Evolutionary conservation across 1,140 invertebrate species (phyloP).

Genomic region (Oreohelix idahoensis): DNA sequence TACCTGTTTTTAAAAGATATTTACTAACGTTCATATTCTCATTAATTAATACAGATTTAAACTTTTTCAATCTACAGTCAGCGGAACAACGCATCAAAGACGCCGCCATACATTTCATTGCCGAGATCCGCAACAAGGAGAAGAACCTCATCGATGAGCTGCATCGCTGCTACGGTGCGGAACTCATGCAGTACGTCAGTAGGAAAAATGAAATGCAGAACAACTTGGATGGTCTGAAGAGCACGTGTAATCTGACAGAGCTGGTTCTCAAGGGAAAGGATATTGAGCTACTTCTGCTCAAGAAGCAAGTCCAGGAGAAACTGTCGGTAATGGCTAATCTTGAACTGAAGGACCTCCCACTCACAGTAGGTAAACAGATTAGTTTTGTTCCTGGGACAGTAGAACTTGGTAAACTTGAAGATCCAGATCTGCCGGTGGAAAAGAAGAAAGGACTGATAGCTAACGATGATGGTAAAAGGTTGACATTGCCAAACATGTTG

Average conservation of each 20-base stretch:
- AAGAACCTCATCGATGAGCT: slow-evolving; percentile 72
- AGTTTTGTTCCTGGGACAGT: slow-evolving; percentile 66
- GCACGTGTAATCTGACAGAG: slow-evolving; percentile 72
- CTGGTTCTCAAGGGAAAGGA: slow-evolving; percentile 73
- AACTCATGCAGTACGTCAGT: slow-evolving; percentile 70
- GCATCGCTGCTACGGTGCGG: slow-evolving; percentile 69
- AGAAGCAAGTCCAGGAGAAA: slow-evolving; percentile 74
- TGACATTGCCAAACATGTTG: slow-evolving; percentile 34
- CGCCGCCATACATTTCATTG: slow-evolving; percentile 69
- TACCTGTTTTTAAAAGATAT: too few relatives aligned
- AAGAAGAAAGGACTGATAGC: slow-evolving; percentile 44
- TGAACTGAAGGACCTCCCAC: slow-evolving; percentile 67
- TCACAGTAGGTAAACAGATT: slow-evolving; percentile 66
- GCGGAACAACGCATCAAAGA: slow-evolving; percentile 71
- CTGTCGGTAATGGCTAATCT: slow-evolving; percentile 67
- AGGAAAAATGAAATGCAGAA: slow-evolving; percentile 68
- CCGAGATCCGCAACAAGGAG: slow-evolving; percentile 69
- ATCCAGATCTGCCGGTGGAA: slow-evolving; percentile 59
- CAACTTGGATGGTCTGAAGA: slow-evolving; percentile 71
- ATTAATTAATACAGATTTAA: too few relatives aligned
- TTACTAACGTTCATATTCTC: too few relatives aligned
- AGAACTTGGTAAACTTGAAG: slow-evolving; percentile 67
- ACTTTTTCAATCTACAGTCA: not conserved
- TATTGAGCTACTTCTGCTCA: slow-evolving; percentile 73
- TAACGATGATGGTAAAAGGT: slow-evolving; percentile 41